Percentiles rank a stretch among this genome's conserved stretches.
Conservation (phyloP, 2,113 vertebrate genomes). For the Dromiciops gliroides region DNA sequence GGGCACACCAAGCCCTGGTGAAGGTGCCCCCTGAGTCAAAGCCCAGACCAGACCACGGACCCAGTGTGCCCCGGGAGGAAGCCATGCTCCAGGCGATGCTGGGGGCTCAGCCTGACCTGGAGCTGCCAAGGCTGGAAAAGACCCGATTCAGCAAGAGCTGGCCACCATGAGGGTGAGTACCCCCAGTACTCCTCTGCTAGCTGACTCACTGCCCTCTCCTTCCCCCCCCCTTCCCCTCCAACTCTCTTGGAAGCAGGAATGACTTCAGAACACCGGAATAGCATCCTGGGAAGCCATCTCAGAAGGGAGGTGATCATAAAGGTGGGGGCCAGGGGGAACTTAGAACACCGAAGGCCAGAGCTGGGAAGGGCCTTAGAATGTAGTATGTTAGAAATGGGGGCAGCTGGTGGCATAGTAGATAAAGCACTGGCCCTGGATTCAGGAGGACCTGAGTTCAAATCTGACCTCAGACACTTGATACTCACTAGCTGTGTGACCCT, state of each 20-base stretch:
- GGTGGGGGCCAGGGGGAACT: background rate
- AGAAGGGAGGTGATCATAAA: background rate
- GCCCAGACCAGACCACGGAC: background rate
- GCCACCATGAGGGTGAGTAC: slow-evolving; percentile 86
- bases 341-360: background rate
- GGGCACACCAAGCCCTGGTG: slow-evolving; percentile 83
- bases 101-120: slow-evolving; percentile 70
- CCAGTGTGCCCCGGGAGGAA: slow-evolving; percentile 47
- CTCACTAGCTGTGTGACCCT: too few relatives aligned
- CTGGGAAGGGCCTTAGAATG: too few relatives aligned
- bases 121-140: slow-evolving; percentile 83
- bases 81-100: slow-evolving; percentile 57
- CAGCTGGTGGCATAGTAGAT: too few relatives aligned
- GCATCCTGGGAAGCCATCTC: background rate
- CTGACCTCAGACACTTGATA: too few relatives aligned
- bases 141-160: slow-evolving; percentile 85
- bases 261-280: background rate
- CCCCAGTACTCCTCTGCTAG: background rate
- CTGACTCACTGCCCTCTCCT: background rate
- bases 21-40: slow-evolving; percentile 75
- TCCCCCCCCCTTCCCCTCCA: background rate
- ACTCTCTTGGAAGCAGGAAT: background rate
- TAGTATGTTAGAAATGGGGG: too few relatives aligned
- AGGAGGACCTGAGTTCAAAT: too few relatives aligned
- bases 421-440: too few relatives aligned